Percentiles rank a stretch among this genome's conserved stretches.
Evolutionary conservation across 2,113 vertebrate genomes (phyloP).

Genomic region (Rattus norvegicus): DNA sequence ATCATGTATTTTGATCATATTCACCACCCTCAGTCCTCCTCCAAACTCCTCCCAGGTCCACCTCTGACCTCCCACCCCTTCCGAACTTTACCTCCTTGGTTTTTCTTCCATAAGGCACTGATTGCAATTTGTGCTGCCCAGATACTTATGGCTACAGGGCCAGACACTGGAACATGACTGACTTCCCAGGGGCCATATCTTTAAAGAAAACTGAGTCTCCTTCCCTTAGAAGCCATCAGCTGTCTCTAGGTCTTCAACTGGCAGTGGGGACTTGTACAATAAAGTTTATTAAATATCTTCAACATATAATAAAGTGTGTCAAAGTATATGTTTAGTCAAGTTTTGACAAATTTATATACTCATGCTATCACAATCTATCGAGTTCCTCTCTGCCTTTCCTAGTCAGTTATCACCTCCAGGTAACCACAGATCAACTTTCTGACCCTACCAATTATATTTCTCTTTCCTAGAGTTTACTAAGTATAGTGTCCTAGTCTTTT

Average conservation of each 20-base stretch:
- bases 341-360: background rate
- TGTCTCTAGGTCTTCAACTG: background rate
- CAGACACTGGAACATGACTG: background rate
- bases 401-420: background rate
- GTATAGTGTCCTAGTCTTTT: background rate
- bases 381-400: background rate
- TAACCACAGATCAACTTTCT: background rate
- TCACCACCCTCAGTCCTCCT: background rate
- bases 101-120: background rate
- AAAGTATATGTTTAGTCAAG: background rate
- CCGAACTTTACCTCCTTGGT: background rate
- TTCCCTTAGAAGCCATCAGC: background rate
- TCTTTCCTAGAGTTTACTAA: constrained; percentile 2
- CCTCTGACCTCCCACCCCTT: background rate
- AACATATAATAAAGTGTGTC: background rate
- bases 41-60: background rate
- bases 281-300: background rate
- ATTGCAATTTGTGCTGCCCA: background rate
- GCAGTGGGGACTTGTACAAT: background rate
- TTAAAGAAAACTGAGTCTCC: background rate
- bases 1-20: background rate
- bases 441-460: background rate
- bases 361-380: background rate
- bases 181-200: background rate
- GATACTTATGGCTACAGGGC: background rate